These are phyloP conservation scores for Aplodontia rufa DNA, from an alignment of 2,113 vertebrate genomes.

Conservation along the genomic window DNA sequence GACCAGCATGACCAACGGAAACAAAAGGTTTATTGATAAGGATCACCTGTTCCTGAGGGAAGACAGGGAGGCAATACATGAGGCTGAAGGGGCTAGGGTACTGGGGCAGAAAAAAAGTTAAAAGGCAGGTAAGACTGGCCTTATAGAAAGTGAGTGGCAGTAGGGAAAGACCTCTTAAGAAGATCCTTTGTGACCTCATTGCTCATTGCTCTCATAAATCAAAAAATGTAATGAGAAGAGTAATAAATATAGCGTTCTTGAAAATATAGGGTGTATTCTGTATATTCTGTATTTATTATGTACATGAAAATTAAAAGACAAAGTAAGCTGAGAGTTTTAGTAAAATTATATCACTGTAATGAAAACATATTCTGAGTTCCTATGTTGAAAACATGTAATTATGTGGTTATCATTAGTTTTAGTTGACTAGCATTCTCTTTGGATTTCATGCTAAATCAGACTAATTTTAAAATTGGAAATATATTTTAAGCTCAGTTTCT, in stretches of 20 bases:
- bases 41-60: slow-evolving; percentile 29
- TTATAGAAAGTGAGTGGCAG: slow-evolving; percentile 68
- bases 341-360: neutral
- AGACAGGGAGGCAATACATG: neutral
- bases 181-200: slow-evolving; percentile 79
- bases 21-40: slow-evolving; percentile 54
- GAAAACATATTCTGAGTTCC: neutral
- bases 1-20: slow-evolving; percentile 30
- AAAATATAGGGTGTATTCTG: neutral
- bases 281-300: slow-evolving; percentile 23
- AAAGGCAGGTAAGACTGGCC: slow-evolving; percentile 50
- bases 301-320: slow-evolving; percentile 1
- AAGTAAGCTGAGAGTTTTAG: neutral
- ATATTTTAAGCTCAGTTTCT: neutral
- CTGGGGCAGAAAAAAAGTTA: slow-evolving; percentile 5
- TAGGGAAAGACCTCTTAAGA: slow-evolving; percentile 85
- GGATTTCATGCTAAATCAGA: neutral
- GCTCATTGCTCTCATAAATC: slow-evolving; percentile 84
- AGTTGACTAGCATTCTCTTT: neutral
- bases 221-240: slow-evolving; percentile 86
- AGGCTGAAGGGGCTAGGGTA: neutral
- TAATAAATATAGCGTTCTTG: slow-evolving; percentile 79
- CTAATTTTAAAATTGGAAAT: neutral
- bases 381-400: neutral
- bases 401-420: neutral